Percentiles rank a stretch among this genome's conserved stretches.
phyloP scores from a whole-genome alignment of 2,888 invertebrate species.

The Apamea monoglypha region DNA sequence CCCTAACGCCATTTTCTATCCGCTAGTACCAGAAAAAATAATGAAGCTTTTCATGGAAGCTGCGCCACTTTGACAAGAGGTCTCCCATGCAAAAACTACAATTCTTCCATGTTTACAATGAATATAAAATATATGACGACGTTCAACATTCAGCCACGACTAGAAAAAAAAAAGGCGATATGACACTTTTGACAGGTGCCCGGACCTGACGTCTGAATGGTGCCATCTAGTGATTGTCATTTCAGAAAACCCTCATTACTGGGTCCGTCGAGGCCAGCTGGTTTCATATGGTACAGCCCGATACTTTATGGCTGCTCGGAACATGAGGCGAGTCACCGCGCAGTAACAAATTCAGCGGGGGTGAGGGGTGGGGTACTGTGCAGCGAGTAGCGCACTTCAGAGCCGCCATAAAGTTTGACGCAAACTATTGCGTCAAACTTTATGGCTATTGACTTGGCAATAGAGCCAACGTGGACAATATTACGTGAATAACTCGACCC shows the following conservation, averaged over 20 bases:
- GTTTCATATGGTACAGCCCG: neutral
- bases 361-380: too few species aligned
- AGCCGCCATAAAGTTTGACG: too few species aligned
- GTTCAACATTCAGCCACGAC: neutral
- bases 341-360: too few species aligned
- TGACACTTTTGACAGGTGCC: neutral
- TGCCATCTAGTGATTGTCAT: neutral
- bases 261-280: neutral
- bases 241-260: neutral
- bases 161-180: neutral
- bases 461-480: too few species aligned
- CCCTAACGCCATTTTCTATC: neutral
- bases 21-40: neutral
- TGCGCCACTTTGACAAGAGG: neutral
- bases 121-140: neutral
- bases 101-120: neutral
- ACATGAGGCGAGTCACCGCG: too few species aligned
- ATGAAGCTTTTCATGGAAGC: neutral
- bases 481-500: neutral
- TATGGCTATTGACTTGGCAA: too few species aligned
- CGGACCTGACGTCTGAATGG: neutral
- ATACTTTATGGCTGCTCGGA: too few species aligned
- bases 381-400: too few species aligned
- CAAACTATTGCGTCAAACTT: too few species aligned
- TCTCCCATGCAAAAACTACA: too few species aligned